A percentile compares a stretch with the other conserved stretches of the same genome.
phyloP scores from a whole-genome alignment of 2,797 vertebrate species.

The Esox masquinongy region DNA sequence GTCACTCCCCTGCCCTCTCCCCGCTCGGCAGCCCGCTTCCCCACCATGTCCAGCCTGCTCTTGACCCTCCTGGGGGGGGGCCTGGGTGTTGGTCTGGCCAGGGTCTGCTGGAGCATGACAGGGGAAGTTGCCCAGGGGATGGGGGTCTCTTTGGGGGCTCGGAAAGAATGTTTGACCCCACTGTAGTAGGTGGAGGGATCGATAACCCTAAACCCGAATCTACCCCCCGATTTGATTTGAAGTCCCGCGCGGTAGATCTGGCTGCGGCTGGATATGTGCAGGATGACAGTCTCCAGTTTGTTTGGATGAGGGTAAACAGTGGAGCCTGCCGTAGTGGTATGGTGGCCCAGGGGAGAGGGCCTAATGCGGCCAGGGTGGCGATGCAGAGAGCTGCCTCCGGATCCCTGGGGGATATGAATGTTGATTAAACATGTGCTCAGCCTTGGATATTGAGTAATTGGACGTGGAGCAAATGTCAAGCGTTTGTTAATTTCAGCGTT shows the following conservation, averaged over 20 bases:
- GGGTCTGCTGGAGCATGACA: conserved; percentile 15
- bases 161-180: conserved; percentile 19
- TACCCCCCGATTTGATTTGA: neutral
- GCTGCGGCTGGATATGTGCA: conserved; percentile 12
- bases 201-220: neutral
- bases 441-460: conserved; percentile 67
- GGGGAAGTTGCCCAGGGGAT: neutral
- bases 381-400: conserved; percentile 41
- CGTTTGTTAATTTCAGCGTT: conserved; percentile 59
- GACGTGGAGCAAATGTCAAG: conserved; percentile 67
- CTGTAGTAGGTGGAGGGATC: conserved; percentile 31
- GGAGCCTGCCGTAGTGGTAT: conserved; percentile 20
- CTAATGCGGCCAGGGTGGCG: conserved; percentile 57
- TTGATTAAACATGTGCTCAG: conserved; percentile 74
- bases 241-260: conserved; percentile 25
- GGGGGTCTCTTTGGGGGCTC: neutral
- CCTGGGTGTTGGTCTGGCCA: neutral
- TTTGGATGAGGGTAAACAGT: conserved; percentile 49
- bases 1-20: conserved; percentile 18
- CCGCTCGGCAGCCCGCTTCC: conserved; percentile 5
- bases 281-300: conserved; percentile 26
- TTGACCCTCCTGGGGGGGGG: conserved; percentile 11
- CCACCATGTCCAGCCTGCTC: conserved; percentile 17
- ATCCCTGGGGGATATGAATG: conserved; percentile 64
- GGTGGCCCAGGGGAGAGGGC: conserved; percentile 43